Base-by-base conservation (phyloP, 2,113 vertebrate genomes). In the Dunckerocampus dactyliophorus region DNA sequence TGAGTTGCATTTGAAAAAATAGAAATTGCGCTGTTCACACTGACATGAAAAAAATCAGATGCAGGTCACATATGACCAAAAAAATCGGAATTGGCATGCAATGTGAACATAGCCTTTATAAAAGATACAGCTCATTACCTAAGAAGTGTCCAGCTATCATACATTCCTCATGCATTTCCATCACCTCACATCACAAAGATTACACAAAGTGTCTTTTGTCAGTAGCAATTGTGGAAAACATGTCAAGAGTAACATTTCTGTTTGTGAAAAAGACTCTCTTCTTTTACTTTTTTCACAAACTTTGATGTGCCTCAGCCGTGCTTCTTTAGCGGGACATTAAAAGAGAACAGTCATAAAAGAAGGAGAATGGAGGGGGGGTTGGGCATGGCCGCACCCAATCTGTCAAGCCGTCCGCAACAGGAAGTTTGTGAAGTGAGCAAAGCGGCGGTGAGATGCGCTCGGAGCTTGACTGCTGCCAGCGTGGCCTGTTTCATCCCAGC, bases 341-440 rank as follows among this genome's bases (percentile, higher is more conserved):
- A 80, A 79, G 72, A 72, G 67, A 67, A 60, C 64, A 74, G 69
- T 74, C 73, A 48, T 70, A 17, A 39, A 42, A 42, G 57, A 66
- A 75, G 53, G 6, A 19, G n/a, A 19, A 48, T 10, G 50, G 22
- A 21, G 50, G 14, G 15, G 24, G 14, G 13, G 21, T 11, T 21
- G 72, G 63, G 71, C 67, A 65, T 63, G 42, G 65, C 73, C 75
- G 82, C 85, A 86, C 84, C 82, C 81, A 86, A 88, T 88, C 87
- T 89, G 85, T 89, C 87, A 88, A 84, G 69, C 68, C 67, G 72
- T 68, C 77, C 62, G 16, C 61, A 77, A 71, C 65, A 52, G 45
- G 63, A 65, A 79, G 66, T 83, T 86, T 81, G 64, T 76, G 69
- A 78, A 80, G 75, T 75, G 69, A 64, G 53, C 52, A 62, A 52